Evolutionary conservation across 1,140 invertebrate species (phyloP), one percentile per base, ranked within the genome.

Genomic region (Macrostomum lignano): DNA sequence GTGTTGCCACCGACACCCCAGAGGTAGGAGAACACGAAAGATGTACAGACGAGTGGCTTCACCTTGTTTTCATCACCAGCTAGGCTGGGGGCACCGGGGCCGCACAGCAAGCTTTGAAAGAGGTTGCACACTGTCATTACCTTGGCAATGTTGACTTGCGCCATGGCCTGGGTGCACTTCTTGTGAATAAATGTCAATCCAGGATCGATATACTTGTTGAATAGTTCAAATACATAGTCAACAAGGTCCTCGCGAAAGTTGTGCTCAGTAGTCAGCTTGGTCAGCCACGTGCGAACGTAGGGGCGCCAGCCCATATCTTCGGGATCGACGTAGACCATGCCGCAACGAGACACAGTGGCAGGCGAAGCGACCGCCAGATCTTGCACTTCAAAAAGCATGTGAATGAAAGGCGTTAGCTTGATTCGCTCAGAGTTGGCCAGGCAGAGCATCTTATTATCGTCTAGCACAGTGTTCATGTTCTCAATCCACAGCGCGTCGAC

Each of bases 1-100:
- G 76, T 60, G 51, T 78, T 79, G 1, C 74, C 74, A 20, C 74
- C 74, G 4, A 79, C 49, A 1, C 67, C 61, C 77, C 77, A 82
- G 1, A 76, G 47, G 44, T 70, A 74, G 13, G 66, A 64, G 46
- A 73, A 73, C 26, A 71, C 61, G 48, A 75, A 76, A 2, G 65
- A 65, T 40, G 72, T 69, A 20, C 61, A 64, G 4, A 74, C 43
- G 30, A 71, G 65, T n/a, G 57, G 61, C 36, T 56, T 42, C 0
- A 61, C 40, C 32, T 55, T 58, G 13, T 38, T 32, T 6, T 42
- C 38, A 22, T 62, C 58, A 38, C 48, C 38, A 13, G 39, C 44
- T 15, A 53, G 38, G 45, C 67, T 66, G 0, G 69, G 46, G 24
- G 64, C 44, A 13, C 47, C 44, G n/a, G 44, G 40, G 11, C 30